Evolutionary conservation across 2,888 invertebrate species (phyloP).

Genomic region (Drosophila paranaensis): DNA sequence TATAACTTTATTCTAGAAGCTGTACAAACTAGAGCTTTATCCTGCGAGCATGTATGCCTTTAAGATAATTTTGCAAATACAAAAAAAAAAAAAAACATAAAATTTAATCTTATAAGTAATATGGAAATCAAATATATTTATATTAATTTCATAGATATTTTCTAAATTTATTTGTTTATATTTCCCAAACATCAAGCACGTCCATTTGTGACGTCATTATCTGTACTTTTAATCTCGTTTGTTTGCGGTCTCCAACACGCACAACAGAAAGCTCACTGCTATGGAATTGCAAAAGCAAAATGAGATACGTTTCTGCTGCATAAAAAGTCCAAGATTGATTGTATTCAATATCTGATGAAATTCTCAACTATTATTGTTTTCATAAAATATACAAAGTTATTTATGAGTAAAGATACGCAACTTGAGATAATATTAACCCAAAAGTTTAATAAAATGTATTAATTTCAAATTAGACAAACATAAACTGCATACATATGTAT

Average conservation of each 20-base stretch:
- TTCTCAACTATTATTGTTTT: background rate
- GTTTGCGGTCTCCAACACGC: background rate
- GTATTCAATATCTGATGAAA: background rate
- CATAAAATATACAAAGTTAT: background rate
- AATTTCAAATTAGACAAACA: background rate
- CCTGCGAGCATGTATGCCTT: too few relatives aligned
- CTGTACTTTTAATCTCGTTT: conserved; percentile 26
- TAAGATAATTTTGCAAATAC: too few relatives aligned
- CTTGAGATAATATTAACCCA: background rate
- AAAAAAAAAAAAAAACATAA: too few relatives aligned
- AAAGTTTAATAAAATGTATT: background rate
- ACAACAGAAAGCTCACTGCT: conserved; percentile 47
- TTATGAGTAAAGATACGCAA: background rate
- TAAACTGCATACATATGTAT: background rate
- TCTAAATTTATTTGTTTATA: too few relatives aligned
- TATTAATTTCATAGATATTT: background rate
- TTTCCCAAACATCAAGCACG: background rate
- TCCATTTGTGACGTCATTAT: conserved; percentile 43
- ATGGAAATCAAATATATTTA: too few relatives aligned
- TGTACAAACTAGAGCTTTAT: too few relatives aligned
- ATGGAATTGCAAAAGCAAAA: conserved; percentile 18
- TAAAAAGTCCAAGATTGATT: background rate
- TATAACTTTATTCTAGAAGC: too few relatives aligned
- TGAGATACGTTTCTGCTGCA: background rate
- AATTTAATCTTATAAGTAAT: too few relatives aligned